phyloP scores from a whole-genome alignment of 2,797 vertebrate genomes.

The Danio choprae region DNA sequence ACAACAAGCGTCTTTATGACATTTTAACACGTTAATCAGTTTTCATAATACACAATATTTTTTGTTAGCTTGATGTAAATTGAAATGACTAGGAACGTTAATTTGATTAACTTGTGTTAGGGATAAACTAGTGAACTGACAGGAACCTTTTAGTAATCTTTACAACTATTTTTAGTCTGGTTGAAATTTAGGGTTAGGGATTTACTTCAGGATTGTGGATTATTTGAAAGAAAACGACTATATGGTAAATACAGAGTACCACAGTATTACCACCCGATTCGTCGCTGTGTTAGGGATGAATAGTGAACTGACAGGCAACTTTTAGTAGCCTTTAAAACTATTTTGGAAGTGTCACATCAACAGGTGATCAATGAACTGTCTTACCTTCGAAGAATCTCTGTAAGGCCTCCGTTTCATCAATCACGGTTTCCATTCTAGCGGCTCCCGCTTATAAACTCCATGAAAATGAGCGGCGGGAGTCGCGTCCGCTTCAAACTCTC shows the following conservation, averaged over 20 bases:
- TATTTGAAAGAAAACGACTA: background rate
- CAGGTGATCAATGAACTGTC: constrained; percentile 45
- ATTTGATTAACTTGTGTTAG: no score
- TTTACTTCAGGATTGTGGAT: no score
- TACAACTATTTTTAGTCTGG: no score
- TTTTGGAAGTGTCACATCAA: background rate
- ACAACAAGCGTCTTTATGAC: no score
- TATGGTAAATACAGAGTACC: background rate
- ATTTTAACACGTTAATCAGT: no score
- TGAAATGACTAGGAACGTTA: no score
- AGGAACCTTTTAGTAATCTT: no score
- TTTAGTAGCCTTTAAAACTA: background rate
- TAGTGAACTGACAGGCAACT: background rate
- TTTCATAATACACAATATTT: no score
- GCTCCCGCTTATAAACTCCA: constrained; percentile 83
- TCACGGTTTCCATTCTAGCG: constrained; percentile 92
- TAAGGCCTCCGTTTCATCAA: constrained; percentile 98
- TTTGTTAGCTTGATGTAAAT: no score
- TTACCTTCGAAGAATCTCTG: constrained; percentile 99
- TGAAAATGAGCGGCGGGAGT: constrained; percentile 71
- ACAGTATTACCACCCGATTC: constrained; percentile 6
- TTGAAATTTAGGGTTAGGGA: no score
- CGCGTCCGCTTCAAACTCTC: constrained; percentile 70
- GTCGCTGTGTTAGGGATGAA: background rate
- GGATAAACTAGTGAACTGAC: no score